phyloP scores from a whole-genome alignment of 2,797 vertebrate genomes.

The Carapus acus region DNA sequence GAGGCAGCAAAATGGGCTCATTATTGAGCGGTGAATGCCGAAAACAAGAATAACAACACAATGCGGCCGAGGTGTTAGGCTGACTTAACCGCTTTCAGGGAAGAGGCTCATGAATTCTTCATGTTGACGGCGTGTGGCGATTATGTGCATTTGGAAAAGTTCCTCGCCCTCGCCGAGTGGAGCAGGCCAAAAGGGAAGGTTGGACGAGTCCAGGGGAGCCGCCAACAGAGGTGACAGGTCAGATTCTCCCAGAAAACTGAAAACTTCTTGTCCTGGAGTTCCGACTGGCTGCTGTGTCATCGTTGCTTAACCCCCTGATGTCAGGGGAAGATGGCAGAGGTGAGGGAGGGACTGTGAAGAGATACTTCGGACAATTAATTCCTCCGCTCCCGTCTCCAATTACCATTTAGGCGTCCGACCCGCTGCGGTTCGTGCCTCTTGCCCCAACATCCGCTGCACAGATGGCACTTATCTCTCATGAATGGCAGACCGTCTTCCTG shows the following conservation, averaged over 20 bases:
- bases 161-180: constrained; percentile 8
- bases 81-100: constrained; percentile 17
- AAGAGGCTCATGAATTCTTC: constrained; percentile 26
- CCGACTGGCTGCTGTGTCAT: constrained; percentile 7
- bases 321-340: constrained; percentile 34
- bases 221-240: no score
- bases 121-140: constrained; percentile 2
- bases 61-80: constrained; percentile 21
- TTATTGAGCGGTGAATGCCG: constrained; percentile 29
- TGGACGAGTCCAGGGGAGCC: no score
- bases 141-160: constrained; percentile 11
- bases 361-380: constrained; percentile 50
- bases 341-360: constrained; percentile 25
- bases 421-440: constrained; percentile 35
- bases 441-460: constrained; percentile 63
- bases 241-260: constrained; percentile 6
- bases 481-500: constrained; percentile 53
- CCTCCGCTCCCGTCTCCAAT: constrained; percentile 32
- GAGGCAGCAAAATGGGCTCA: constrained; percentile 5
- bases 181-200: not conserved
- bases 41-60: constrained; percentile 26
- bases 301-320: constrained; percentile 43
- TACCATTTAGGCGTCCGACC: constrained; percentile 44
- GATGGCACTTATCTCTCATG: constrained; percentile 62
- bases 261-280: not conserved